A percentile compares a stretch with the other conserved stretches of the same genome.
These are phyloP conservation scores for Morus bassanus DNA, from an alignment of 2,797 vertebrate genomes.

Conservation along the genomic window DNA sequence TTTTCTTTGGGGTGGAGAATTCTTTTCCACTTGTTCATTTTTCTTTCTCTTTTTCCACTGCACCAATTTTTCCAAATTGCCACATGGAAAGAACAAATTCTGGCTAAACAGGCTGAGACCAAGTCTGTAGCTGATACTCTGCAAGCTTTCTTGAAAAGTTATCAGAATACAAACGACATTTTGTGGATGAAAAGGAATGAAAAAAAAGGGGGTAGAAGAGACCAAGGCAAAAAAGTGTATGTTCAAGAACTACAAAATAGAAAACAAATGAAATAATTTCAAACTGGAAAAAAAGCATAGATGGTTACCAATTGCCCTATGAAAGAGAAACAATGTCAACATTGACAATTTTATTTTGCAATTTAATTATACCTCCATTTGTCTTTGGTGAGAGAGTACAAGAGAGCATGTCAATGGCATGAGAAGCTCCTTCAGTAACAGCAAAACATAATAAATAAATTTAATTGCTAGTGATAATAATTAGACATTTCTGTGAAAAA, in stretches of 20 bases:
- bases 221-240: not conserved
- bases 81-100: not conserved
- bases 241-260: not conserved
- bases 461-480: slow-evolving; percentile 55
- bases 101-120: not conserved
- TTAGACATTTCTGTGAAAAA: slow-evolving; percentile 51
- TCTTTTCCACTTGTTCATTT: not conserved
- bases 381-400: not conserved
- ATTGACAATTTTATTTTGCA: not conserved
- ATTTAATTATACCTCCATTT: slow-evolving; percentile 4
- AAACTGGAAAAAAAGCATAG: not conserved
- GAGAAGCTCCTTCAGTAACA: slow-evolving; percentile 16
- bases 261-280: not conserved
- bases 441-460: slow-evolving; percentile 53
- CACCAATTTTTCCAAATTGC: not conserved
- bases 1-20: not conserved
- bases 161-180: not conserved
- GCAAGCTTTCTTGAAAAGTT: not conserved
- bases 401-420: not conserved
- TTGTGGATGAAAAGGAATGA: not conserved
- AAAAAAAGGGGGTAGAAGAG: not conserved
- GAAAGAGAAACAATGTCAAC: not conserved
- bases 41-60: not conserved
- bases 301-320: not conserved
- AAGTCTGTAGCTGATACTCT: not conserved